phyloP scores from a whole-genome alignment of 2,797 vertebrate genomes.

The Caiman crocodilus region DNA sequence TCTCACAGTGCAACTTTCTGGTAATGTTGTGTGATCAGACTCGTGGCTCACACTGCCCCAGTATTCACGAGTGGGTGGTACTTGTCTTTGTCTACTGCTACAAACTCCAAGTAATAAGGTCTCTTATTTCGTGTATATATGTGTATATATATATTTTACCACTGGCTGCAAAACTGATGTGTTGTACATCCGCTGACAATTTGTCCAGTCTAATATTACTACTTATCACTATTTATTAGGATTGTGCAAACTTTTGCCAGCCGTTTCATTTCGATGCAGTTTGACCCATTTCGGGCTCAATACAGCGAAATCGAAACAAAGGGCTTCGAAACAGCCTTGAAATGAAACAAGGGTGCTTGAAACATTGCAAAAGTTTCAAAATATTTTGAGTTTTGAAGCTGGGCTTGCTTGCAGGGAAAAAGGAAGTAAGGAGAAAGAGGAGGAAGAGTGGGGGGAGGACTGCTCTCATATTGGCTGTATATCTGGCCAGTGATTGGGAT shows the following conservation, averaged over 20 bases:
- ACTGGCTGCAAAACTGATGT: not conserved
- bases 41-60: not conserved
- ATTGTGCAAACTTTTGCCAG: not conserved
- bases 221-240: not conserved
- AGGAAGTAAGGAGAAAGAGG: too few species aligned
- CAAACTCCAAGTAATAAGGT: not conserved
- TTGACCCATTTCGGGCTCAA: too few species aligned
- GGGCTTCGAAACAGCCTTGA: too few species aligned
- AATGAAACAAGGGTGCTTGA: too few species aligned
- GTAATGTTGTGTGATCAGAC: not conserved
- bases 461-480: too few species aligned
- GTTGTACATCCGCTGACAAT: not conserved
- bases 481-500: too few species aligned
- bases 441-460: too few species aligned
- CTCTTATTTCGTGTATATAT: not conserved
- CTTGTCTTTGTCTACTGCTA: not conserved
- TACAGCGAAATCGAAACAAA: too few species aligned
- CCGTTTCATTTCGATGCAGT: too few species aligned
- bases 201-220: not conserved
- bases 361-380: too few species aligned
- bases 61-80: not conserved
- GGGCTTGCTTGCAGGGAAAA: too few species aligned
- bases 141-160: not conserved
- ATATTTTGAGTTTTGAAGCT: too few species aligned
- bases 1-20: rapidly evolving